Evolutionary conservation across 2,797 vertebrate species (phyloP).

Genomic region (Apogon hyalosoma): DNA sequence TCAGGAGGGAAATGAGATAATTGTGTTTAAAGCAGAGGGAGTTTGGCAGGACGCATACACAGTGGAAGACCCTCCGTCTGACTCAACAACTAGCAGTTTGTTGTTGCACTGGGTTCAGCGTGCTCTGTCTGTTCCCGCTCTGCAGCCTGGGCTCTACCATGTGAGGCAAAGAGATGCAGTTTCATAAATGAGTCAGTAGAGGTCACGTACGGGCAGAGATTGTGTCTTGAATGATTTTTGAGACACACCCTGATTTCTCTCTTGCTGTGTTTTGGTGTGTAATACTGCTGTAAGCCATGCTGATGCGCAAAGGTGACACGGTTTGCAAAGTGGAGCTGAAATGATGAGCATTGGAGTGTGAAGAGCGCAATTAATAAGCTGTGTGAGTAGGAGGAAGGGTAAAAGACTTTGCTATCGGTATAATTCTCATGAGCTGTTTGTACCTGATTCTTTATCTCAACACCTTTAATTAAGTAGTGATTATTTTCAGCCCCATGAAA

Average conservation of each 20-base stretch:
- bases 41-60: conserved; percentile 31
- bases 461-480: conserved; percentile 54
- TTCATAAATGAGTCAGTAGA: conserved; percentile 68
- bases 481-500: conserved; percentile 25
- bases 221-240: conserved; percentile 10
- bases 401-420: conserved; percentile 40
- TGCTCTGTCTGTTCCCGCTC: conserved; percentile 32
- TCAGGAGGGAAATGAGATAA: conserved; percentile 38
- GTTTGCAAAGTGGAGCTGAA: conserved; percentile 35
- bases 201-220: conserved; percentile 59
- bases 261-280: conserved; percentile 7
- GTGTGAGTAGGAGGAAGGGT: conserved; percentile 14
- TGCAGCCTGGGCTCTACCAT: conserved; percentile 30
- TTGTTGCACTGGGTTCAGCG: conserved; percentile 12
- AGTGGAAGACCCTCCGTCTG: conserved; percentile 17
- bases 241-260: conserved; percentile 67
- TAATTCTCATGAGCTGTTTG: conserved; percentile 14
- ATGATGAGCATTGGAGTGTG: conserved; percentile 17
- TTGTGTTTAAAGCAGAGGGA: conserved; percentile 12
- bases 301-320: conserved; percentile 35
- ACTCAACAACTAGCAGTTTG: conserved; percentile 21
- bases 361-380: conserved; percentile 44
- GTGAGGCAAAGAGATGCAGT: conserved; percentile 49
- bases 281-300: background rate
- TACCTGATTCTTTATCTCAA: conserved; percentile 57